Base-by-base conservation (phyloP, 2,888 invertebrate species). In the Agrotis clavis region DNA sequence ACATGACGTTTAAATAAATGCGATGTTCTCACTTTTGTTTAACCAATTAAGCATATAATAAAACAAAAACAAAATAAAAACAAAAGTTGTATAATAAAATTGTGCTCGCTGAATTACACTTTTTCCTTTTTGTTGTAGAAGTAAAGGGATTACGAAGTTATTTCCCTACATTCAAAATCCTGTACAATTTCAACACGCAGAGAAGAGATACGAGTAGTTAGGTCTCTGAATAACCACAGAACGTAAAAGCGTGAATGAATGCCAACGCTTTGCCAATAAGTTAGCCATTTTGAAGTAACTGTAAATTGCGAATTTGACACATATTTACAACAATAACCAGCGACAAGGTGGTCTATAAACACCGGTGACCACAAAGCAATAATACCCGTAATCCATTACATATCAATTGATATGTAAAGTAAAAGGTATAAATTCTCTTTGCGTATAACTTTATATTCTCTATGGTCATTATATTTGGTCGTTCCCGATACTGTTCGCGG, bases 371-470 rank as follows among this genome's bases (percentile, higher is more conserved):
- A 53, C 30, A 77, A 74, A 74, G n/a, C 47, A 3, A 47, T 13
- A 69, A 54, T 68, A 65, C 61, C 21, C 4, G 35, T 51, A 66
- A 75, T 59, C 54, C 62, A 80, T 80, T 71, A 59, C 50, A 50
- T 50, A 51, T 11, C 25, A 61, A 57, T 75, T 67, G 51, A 56
- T 72, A 79, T 79, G 77, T 72, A 63, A 79, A 81, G 41, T 35
- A 53, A 60, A 56, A 53, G 21, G 18, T 70, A 67, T 81, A 82
- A 57, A 80, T 77, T 80, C 80, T 7, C n/a, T 21, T 30, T 0
- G 48, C 67, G 65, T 74, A 75, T 57, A 71, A 82, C 68, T 80
- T 80, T 68, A 60, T 77, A 80, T 73, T 71, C 68, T 51, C 25
- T 60, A 56, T 50, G 57, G 61, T 80, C 69, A 77, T 77, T 35